Evolutionary conservation across 2,888 invertebrate genomes (phyloP).

Genomic region (Stenurella melanura): DNA sequence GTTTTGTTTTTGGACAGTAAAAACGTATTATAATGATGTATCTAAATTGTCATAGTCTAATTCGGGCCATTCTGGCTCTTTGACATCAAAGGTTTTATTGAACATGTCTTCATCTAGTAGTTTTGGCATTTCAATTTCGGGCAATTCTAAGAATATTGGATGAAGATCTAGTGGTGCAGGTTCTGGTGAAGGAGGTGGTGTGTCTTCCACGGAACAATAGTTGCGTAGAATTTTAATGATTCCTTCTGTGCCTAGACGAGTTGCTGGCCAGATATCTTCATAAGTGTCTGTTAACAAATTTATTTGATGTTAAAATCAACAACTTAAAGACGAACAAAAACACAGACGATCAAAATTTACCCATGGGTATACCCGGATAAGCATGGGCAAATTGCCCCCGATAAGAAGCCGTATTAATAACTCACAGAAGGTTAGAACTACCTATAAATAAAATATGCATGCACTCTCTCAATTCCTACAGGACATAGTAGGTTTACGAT

Average conservation of each 20-base stretch:
- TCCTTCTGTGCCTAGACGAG: conserved; percentile 28
- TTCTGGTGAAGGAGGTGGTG: conserved; percentile 49
- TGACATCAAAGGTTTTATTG: conserved; percentile 42
- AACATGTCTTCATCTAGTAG: conserved; percentile 22
- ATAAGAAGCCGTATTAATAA: too few relatives aligned
- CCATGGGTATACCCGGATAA: too few relatives aligned
- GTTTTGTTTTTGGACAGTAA: conserved; percentile 32
- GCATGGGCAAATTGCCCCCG: too few relatives aligned
- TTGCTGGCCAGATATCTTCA: conserved; percentile 47
- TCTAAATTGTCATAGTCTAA: conserved; percentile 46
- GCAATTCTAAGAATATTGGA: conserved; percentile 43
- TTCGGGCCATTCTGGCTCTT: conserved; percentile 44
- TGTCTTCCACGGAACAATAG: conserved; percentile 39
- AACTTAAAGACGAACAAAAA: neutral
- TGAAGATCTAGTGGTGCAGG: conserved; percentile 26
- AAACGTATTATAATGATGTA: conserved; percentile 36
- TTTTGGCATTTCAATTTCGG: conserved; percentile 27
- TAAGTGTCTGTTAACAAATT: conserved; percentile 42
- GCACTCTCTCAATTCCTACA: too few relatives aligned
- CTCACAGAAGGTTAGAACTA: too few relatives aligned
- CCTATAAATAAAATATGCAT: too few relatives aligned
- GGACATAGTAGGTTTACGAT: too few relatives aligned
- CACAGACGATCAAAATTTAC: neutral
- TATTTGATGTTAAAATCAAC: neutral
- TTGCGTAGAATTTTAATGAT: conserved; percentile 42